Percentiles rank a stretch among this genome's conserved stretches.
phyloP scores from a whole-genome alignment of 2,113 vertebrate species.

The human (Homo sapiens) region DNA sequence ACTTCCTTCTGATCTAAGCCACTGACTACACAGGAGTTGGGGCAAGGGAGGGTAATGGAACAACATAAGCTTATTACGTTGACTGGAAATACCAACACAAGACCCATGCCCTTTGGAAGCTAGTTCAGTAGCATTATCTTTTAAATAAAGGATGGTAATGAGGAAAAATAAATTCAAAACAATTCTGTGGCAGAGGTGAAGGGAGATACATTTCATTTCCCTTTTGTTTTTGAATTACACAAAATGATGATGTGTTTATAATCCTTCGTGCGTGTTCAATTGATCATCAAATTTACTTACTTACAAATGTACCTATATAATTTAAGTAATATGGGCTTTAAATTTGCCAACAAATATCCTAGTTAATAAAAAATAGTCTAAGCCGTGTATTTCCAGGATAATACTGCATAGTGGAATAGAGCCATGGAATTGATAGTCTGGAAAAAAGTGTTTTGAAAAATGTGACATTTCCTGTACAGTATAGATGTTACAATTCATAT shows the following conservation, averaged over 20 bases:
- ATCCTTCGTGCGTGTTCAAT: background rate
- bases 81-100: background rate
- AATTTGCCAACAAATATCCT: constrained; percentile 12
- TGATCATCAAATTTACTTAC: constrained; percentile 36
- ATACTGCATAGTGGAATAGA: background rate
- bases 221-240: background rate
- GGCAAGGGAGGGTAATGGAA: background rate
- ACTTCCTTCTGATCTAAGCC: background rate
- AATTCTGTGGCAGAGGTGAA: constrained; percentile 2
- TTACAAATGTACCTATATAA: constrained; percentile 6
- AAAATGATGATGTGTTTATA: constrained; percentile 20
- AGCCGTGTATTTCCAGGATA: background rate
- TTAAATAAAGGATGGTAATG: constrained; percentile 42
- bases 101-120: background rate
- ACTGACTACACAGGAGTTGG: background rate
- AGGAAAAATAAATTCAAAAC: constrained; percentile 34
- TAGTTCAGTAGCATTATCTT: constrained; percentile 30
- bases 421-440: background rate
- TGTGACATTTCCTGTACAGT: background rate
- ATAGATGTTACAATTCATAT: constrained; percentile 37
- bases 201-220: background rate
- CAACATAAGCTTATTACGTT: background rate
- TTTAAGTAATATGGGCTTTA: constrained; percentile 16
- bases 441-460: constrained; percentile 37
- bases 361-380: constrained; percentile 40